Conservation (phyloP, 2,797 vertebrate genomes). For the Gila robusta region DNA sequence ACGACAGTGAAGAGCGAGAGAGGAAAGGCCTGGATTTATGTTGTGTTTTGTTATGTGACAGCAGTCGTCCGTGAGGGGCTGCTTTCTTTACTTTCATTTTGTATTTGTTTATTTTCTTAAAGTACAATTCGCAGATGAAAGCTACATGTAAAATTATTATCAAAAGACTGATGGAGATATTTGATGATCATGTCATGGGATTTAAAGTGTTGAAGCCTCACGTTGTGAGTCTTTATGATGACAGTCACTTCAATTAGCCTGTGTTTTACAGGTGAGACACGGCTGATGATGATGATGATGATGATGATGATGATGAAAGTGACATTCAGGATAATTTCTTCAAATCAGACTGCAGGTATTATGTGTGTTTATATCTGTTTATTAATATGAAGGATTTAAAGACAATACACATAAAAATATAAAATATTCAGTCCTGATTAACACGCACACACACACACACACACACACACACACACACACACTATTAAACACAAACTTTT, state of each 20-base stretch:
- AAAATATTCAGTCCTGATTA: not conserved
- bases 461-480: too few species aligned
- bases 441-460: not conserved
- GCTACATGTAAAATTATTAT: too few species aligned
- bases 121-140: too few species aligned
- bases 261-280: not conserved
- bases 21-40: too few species aligned
- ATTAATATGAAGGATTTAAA: not conserved
- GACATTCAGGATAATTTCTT: not conserved
- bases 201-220: not conserved
- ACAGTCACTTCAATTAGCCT: not conserved
- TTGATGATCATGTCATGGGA: not conserved
- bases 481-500: not conserved
- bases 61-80: too few species aligned
- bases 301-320: not conserved
- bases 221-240: not conserved
- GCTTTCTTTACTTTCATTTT: too few species aligned
- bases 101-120: too few species aligned
- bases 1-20: too few species aligned
- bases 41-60: too few species aligned
- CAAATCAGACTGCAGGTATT: not conserved
- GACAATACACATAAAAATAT: not conserved
- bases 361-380: not conserved
- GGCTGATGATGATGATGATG: not conserved
- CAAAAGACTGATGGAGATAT: too few species aligned